Evolutionary conservation across 2,888 invertebrate species (phyloP), one percentile per base, ranked within the genome.

Genomic region (Polydrusus tereticollis): DNA sequence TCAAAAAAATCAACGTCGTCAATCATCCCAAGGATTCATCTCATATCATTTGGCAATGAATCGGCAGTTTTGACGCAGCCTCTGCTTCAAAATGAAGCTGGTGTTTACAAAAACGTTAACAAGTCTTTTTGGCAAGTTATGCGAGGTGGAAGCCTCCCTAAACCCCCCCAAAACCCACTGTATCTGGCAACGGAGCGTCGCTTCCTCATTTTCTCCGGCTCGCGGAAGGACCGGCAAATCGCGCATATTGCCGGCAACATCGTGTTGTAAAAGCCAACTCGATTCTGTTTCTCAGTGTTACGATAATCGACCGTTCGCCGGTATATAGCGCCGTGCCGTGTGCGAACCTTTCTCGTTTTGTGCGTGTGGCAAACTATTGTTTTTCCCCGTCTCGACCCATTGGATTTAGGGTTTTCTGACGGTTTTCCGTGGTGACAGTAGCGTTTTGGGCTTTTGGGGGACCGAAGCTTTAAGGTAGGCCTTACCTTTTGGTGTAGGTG

Each of bases 141-240:
- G 16, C 12, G 20, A 21, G 21, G 20, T 20, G 8, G 8, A 50
- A 50, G 6, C 29, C 18, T 64, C 14, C 52, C 21, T 21, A 23
- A 50, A 52, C 21, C 26, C 36, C 47, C 12, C 8, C 45, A 33
- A 20, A 45, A 57, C 8, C 33, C 20, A 36, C 18, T 29, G 55
- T 52, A 50, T 41, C 26, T 65, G 70, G 70, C 70, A 70, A 70
- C 70, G 12, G 21, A 12, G 70, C 41, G 12, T 23, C 55, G 59
- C 66, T 71, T 71, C 71, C 71, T 71, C 71, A 66, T 71, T n/a
- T 71, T 71, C 62, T 64, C 64, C 59, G 64, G 67, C 67, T 67
- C 64, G 36, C 69, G 69, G 68, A 72, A 67, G 68, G 64, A 68
- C 72, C 72, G 71, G 66, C 67, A 72, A 63, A 62, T 36, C 72